Evolutionary conservation across 2,888 invertebrate species (phyloP), one percentile per base, ranked within the genome.

Genomic region (Parnassius glacialis): DNA sequence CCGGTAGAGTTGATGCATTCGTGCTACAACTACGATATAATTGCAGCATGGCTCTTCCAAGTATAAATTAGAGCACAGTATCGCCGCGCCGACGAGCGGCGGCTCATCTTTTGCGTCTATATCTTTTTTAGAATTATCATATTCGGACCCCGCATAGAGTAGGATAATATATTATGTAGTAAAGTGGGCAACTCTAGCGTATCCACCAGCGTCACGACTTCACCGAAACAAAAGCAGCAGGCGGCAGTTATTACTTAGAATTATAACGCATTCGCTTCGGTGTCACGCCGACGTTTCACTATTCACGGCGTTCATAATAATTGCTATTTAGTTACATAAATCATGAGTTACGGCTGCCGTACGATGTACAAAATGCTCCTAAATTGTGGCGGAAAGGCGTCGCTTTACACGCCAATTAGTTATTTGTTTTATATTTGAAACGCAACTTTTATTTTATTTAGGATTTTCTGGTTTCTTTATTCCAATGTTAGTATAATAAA

Each of bases 351-450:
- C 41, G 59, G 52, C 59, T n/a, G 47, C 41, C 48, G 20, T 61
- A 12, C 47, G 52, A 57, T 57, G 44, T 50, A 57, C 56, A 53
- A 51, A 42, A 51, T 42, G 51, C 43, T 48, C 48, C 44, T 57
- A 62, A 62, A 62, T 53, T 47, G 45, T 50, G 16, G 12, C 48
- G 44, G 57, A 65, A 65, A 65, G 67, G 67, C 61, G 63, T 57
- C 64, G 67, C 47, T 63, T 50, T 16, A n/a, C 34, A 45, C 45
- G 45, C 12, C 34, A 48, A 51, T 16, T 13, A 45, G 13, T 44
- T 25, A 5, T 20, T 50, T 13, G 42, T 10, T n/a, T 48, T 48
- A 41, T 11, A 41, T 43, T 47, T 64, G 13, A 42, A 54, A 52
- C 9, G 1, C 13, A 48, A 48, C 12, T 7, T 13, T 48, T 48